Evolutionary conservation across 2,113 vertebrate genomes (phyloP).

Genomic region (Balaeniceps rex): DNA sequence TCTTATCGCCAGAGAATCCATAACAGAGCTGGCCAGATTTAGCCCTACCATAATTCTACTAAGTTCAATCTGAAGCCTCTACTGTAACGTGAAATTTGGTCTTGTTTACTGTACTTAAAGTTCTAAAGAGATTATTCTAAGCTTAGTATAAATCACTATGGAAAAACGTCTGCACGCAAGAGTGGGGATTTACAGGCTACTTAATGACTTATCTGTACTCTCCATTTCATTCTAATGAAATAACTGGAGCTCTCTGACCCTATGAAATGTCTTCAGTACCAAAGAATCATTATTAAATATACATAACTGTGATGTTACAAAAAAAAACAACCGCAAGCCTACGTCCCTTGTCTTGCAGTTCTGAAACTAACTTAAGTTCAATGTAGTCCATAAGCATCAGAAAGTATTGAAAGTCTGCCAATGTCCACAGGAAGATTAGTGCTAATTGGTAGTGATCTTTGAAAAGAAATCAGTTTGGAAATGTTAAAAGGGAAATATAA

Average conservation of each 20-base stretch:
- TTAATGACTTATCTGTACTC: conserved; percentile 30
- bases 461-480: conserved; percentile 17
- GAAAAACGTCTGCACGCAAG: neutral
- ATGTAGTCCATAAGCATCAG: neutral
- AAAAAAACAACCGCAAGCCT: neutral
- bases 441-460: conserved; percentile 40
- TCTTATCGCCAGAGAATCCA: neutral
- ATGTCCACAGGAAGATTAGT: conserved; percentile 10
- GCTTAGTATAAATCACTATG: neutral
- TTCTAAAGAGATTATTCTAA: conserved; percentile 49
- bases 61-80: neutral
- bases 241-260: conserved; percentile 24
- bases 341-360: neutral
- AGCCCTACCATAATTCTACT: neutral
- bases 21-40: neutral
- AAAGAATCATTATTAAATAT: conserved; percentile 14
- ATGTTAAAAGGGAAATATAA: conserved; percentile 12
- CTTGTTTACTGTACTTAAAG: conserved; percentile 38
- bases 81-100: neutral
- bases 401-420: neutral
- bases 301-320: neutral
- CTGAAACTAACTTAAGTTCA: conserved; percentile 3
- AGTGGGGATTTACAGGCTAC: conserved; percentile 19
- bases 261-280: neutral
- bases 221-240: conserved; percentile 45